Base-by-base conservation (phyloP, 2,113 vertebrate species). In the Chionomys nivalis region DNA sequence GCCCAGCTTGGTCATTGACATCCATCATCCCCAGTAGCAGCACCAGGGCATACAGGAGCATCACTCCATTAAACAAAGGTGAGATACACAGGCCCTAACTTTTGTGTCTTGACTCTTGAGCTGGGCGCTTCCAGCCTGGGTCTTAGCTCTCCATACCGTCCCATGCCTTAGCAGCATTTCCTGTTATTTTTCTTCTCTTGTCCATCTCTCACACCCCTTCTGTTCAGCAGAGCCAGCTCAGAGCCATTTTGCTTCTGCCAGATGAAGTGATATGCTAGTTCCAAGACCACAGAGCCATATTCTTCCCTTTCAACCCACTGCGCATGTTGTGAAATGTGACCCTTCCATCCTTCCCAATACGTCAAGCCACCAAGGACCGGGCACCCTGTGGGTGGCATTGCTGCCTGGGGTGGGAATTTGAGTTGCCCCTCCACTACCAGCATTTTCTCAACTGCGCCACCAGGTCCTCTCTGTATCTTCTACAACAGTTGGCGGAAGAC, bases 331-430 rank as follows among this genome's bases (percentile, higher is more conserved):
- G 31, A 66, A 92, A 52, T 68, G 2, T 28, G 3, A 21, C 47
- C 3, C 0, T 23, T 26, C 61, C n/a, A 9, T 65, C 11, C 42
- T 24, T 47, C 24, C 52, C 36, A 4, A 1, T 0, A 1, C 0
- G 13, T 47, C 1, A 3, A 8, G 23, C 75, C 82, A 16, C 89
- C 2, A 44, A 82, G 66, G 76, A 85, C 21, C 55, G 23, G 10
- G 1, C 0, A 13, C 21, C 1, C 0, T 0, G 0, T 16, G 6
- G 4, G 4, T 5, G 47, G n/a, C 24, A 2, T 8, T 3, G 21
- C 7, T 0, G 1, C 16, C 1, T 2, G 76, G 58, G 0, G n/a
- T 2, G 24, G 3, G 68, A 31, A 6, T 70, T n/a, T 26, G 13
- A 0, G 2, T 6, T 3, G 49, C 5, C 61, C 33, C 31, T 16